Evolutionary conservation across 2,113 vertebrate genomes (phyloP).

Genomic region (Rhadina sibilatrix): DNA sequence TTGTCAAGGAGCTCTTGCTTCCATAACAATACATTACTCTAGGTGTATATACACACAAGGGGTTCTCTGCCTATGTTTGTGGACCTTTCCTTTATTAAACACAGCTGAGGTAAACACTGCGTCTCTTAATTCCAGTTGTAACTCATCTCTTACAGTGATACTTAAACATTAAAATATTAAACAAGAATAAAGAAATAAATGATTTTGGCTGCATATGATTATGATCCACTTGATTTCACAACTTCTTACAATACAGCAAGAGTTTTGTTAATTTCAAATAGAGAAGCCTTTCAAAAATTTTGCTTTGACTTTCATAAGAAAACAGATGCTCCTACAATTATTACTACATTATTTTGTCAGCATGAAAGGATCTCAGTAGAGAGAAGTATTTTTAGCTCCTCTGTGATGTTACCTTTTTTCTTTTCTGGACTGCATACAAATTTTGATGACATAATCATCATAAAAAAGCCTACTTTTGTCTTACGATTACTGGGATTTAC

Average conservation of each 20-base stretch:
- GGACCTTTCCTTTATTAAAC: not conserved
- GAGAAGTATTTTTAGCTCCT: not conserved
- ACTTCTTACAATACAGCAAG: not conserved
- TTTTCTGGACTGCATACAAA: not conserved
- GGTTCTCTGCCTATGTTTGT: not conserved
- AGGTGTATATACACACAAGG: not conserved
- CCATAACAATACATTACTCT: not conserved
- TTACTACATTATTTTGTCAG: not conserved
- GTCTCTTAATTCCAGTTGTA: not conserved
- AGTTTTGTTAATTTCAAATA: not conserved
- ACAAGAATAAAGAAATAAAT: not conserved
- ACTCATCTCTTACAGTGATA: not conserved
- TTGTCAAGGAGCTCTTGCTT: not conserved
- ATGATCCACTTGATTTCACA: not conserved
- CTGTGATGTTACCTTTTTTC: not conserved
- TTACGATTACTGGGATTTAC: not conserved
- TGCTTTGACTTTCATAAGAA: not conserved
- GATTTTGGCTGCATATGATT: not conserved
- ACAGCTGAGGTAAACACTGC: not conserved
- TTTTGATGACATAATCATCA: not conserved
- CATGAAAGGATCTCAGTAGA: not conserved
- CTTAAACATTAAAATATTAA: not conserved
- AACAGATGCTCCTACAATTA: not conserved
- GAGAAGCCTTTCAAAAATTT: not conserved
- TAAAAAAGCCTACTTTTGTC: not conserved